Evolutionary conservation across 2,888 invertebrate species (phyloP), one percentile per base, ranked within the genome.

Genomic region (Lepidocyrtoides sp.): DNA sequence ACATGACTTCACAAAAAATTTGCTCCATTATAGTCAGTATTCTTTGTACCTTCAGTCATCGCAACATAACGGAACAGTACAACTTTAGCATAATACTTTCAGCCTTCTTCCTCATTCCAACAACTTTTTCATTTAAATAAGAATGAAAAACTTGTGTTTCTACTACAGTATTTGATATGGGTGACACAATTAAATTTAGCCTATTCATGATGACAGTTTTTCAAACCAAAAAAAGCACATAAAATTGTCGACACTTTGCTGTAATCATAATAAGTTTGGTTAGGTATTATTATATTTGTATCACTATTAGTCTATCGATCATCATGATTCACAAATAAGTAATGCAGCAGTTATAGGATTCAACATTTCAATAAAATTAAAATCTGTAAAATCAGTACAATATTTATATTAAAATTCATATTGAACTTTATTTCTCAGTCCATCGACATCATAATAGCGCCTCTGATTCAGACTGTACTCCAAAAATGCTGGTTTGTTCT

Each of bases 401-500:
- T 54, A 17, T 29, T 26, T 54, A 54, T 3, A 17, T n/a, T 66
- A n/a, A n/a, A n/a, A n/a, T 2, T 75, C 8, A 4, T n/a, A 36
- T 57, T 57, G 14, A 12, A 82, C 63, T 48, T 57, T 57, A 32
- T 69, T 84, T 77, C 72, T 89, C 77, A 89, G 75, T 77, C 48
- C 89, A 77, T 89, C 89, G 5, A 89, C 84, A 51, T 89, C 89
- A 26, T 89, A 89, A 44, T 36, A 89, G n/a, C 84, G 60, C 32
- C 79, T 79, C 12, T 3, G 29, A 20, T 48, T 48, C 75, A 44
- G 75, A 48, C 44, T 48, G 26, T 79, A 79, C 12, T 79, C 54
- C 79, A 51, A 54, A 54, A 32, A 82, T 4, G 82, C 14, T 10
- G 82, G 41, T 41, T 5, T 60, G n/a, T 2, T 66, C 2, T 60